phyloP scores from a whole-genome alignment of 1,140 invertebrate species.

The Halyomorpha halys region DNA sequence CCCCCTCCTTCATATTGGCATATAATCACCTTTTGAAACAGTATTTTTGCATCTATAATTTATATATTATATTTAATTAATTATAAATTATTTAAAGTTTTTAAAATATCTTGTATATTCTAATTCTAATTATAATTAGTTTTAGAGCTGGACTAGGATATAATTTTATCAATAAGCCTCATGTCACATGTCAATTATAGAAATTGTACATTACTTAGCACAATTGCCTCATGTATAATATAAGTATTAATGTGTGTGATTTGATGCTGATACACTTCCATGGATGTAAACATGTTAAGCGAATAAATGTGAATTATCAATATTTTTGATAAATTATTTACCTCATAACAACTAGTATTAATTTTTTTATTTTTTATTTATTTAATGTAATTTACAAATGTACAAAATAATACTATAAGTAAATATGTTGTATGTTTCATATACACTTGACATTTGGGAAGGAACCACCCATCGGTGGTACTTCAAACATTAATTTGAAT shows the following conservation, averaged over 20 bases:
- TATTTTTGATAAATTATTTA: no score
- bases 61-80: background rate
- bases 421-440: no score
- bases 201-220: background rate
- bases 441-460: no score
- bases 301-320: slow-evolving; percentile 13
- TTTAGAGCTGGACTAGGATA: background rate
- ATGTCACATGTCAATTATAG: no score
- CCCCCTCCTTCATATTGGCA: background rate
- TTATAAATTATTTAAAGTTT: slow-evolving; percentile 1
- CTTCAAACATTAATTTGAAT: no score
- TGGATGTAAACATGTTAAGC: background rate
- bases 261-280: slow-evolving; percentile 1
- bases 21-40: slow-evolving; percentile 1
- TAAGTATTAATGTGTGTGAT: slow-evolving; percentile 5
- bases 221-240: slow-evolving; percentile 5
- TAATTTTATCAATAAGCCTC: background rate
- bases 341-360: no score
- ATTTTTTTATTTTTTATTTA: no score
- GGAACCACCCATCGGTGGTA: no score
- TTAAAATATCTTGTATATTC: background rate
- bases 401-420: no score
- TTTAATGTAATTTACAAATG: no score
- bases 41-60: slow-evolving; percentile 2
- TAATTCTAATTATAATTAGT: slow-evolving; percentile 1